Percentiles rank a stretch among this genome's conserved stretches.
phyloP scores from a whole-genome alignment of 2,797 vertebrate genomes.

The Intellagama lesueurii region DNA sequence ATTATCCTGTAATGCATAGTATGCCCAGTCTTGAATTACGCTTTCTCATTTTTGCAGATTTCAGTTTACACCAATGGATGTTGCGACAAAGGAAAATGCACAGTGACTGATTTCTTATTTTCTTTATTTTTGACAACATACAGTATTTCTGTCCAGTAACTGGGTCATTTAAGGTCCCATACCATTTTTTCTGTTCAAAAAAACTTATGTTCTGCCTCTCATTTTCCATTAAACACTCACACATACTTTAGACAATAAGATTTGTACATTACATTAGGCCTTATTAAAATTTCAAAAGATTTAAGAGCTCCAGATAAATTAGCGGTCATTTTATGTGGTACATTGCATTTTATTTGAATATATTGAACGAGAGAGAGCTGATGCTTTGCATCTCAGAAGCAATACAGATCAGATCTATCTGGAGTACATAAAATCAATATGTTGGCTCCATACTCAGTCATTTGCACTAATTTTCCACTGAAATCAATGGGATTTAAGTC shows the following conservation, averaged over 20 bases:
- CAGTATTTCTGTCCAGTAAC: not conserved
- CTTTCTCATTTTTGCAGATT: not conserved
- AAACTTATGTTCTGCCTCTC: not conserved
- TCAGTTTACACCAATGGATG: not conserved
- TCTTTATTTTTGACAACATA: not conserved
- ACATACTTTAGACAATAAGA: not conserved
- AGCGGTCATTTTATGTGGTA: not conserved
- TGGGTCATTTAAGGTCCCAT: not conserved
- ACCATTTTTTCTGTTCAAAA: not conserved
- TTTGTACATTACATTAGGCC: not conserved
- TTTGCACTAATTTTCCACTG: not conserved
- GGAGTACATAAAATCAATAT: not conserved
- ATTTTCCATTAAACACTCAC: constrained; percentile 12
- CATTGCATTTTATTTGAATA: not conserved
- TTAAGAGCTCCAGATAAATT: not conserved
- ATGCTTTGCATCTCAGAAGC: not conserved
- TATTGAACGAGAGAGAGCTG: not conserved
- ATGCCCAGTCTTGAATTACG: not conserved
- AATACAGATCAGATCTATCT: not conserved
- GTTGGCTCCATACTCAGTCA: not conserved
- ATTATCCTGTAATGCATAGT: too few species aligned
- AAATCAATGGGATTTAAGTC: not conserved
- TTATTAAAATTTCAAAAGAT: constrained; percentile 22
- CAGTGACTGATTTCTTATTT: not conserved
- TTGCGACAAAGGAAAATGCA: not conserved